Percentiles rank a stretch among this genome's conserved stretches.
phyloP scores from a whole-genome alignment of 1,140 invertebrate genomes.

The Bactericera cockerelli region DNA sequence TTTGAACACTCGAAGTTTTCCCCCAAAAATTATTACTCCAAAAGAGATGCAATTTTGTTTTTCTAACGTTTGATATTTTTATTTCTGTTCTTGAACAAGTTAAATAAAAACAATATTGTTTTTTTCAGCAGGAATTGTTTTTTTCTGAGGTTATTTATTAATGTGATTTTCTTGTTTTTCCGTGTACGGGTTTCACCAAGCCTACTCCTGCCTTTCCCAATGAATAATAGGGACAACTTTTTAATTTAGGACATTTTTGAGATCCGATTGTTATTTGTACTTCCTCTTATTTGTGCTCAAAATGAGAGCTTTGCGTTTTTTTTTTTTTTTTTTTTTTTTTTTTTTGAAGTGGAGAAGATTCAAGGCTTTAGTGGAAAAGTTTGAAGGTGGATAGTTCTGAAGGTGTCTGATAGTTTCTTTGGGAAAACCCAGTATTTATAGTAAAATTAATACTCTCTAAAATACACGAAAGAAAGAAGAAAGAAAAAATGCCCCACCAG shows the following conservation, averaged over 20 bases:
- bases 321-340: no score
- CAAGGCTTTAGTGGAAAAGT: no score
- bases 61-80: not conserved
- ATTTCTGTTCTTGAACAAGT: not conserved
- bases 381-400: no score
- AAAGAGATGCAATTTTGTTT: not conserved
- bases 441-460: no score
- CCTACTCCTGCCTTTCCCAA: not conserved
- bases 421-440: no score
- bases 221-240: slow-evolving; percentile 3
- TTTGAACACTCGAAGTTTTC: not conserved
- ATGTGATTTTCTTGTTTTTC: not conserved
- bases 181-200: not conserved
- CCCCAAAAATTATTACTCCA: not conserved
- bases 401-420: no score
- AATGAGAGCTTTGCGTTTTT: slow-evolving; percentile 3
- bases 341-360: no score
- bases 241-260: slow-evolving; percentile 5
- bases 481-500: no score
- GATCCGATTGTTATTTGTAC: not conserved
- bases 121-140: not conserved
- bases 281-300: not conserved
- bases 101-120: slow-evolving; percentile 7
- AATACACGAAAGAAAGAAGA: no score
- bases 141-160: slow-evolving; percentile 1